Evolutionary conservation across 2,888 invertebrate genomes (phyloP).

Genomic region (Drosophila borealis): DNA sequence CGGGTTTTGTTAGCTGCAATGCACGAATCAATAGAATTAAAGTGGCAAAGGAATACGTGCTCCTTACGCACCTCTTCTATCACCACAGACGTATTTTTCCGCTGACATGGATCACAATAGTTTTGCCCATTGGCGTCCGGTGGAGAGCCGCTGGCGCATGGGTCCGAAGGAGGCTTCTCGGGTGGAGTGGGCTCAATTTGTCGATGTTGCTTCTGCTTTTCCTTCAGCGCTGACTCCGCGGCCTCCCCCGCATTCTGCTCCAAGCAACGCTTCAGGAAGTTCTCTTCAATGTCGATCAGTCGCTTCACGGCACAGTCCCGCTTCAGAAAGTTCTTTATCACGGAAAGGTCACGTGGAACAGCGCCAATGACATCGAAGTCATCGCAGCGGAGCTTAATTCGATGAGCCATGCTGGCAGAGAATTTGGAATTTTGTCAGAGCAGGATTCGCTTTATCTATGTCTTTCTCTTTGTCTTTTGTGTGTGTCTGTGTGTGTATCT

Average conservation of each 20-base stretch:
- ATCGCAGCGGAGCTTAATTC: constrained; percentile 58
- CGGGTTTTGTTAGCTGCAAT: constrained; percentile 56
- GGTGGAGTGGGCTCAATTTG: background rate
- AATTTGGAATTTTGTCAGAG: constrained; percentile 46
- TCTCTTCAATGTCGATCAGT: constrained; percentile 69
- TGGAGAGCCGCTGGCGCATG: constrained; percentile 47
- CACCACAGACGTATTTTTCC: constrained; percentile 58
- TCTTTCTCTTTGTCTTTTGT: constrained; percentile 1
- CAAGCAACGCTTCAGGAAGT: constrained; percentile 47
- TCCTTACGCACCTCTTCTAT: constrained; percentile 60
- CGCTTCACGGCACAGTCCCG: constrained; percentile 68
- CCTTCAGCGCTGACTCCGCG: constrained; percentile 2
- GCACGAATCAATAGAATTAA: background rate
- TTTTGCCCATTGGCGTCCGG: constrained; percentile 12
- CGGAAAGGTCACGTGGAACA: constrained; percentile 68
- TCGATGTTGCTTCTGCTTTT: background rate
- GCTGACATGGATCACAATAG: constrained; percentile 60
- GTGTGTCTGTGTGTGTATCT: background rate
- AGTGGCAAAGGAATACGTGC: background rate
- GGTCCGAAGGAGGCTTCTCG: constrained; percentile 27
- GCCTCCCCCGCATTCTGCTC: constrained; percentile 15
- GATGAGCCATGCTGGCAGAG: constrained; percentile 58
- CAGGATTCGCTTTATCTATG: constrained; percentile 8
- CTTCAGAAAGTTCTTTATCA: constrained; percentile 68
- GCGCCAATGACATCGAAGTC: constrained; percentile 71